These are phyloP conservation scores for Acronicta leporina DNA, from an alignment of 2,888 invertebrate genomes.

Conservation along the genomic window DNA sequence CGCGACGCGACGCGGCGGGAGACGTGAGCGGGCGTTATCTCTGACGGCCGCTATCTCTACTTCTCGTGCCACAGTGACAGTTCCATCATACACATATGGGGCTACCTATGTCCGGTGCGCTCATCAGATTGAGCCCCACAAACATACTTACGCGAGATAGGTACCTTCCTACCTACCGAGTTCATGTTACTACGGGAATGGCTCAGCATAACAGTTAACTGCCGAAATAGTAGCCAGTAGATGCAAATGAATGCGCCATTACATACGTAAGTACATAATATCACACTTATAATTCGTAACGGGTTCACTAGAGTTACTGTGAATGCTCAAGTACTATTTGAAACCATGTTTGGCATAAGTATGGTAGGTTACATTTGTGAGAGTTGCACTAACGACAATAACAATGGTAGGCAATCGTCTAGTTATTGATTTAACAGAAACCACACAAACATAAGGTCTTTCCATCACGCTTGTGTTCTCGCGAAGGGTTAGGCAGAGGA, in stretches of 20 bases:
- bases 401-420: background rate
- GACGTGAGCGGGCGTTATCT: slow-evolving; percentile 10
- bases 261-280: slow-evolving; percentile 32
- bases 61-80: background rate
- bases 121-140: too few relatives aligned
- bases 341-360: slow-evolving; percentile 35
- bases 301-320: slow-evolving; percentile 25
- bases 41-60: slow-evolving; percentile 1
- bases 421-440: too few relatives aligned
- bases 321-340: slow-evolving; percentile 27
- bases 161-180: background rate
- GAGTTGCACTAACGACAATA: slow-evolving; percentile 9
- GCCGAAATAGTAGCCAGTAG: slow-evolving; percentile 22
- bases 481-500: too few relatives aligned
- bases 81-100: background rate
- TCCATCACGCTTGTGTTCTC: too few relatives aligned
- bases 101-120: too few relatives aligned
- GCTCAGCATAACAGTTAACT: background rate
- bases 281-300: slow-evolving; percentile 36
- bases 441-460: too few relatives aligned
- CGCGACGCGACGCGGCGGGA: background rate
- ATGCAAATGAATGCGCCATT: slow-evolving; percentile 18
- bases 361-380: slow-evolving; percentile 17
- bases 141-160: too few relatives aligned
- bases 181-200: background rate